phyloP scores from a whole-genome alignment of 2,888 invertebrate genomes.

The Rhimphoctona megacephalus region DNA sequence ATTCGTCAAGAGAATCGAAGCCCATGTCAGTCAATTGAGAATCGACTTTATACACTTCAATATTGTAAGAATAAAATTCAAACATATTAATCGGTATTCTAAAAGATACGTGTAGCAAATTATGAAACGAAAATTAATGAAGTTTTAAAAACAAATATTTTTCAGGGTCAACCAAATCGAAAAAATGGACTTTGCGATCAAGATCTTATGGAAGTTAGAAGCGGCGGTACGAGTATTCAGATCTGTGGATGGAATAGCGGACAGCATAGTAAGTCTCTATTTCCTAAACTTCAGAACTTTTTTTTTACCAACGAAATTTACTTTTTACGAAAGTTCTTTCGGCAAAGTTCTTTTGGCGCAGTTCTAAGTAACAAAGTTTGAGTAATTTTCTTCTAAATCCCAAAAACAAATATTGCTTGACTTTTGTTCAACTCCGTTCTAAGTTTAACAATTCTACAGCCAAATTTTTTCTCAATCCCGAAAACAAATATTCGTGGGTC shows the following conservation, averaged over 20 bases:
- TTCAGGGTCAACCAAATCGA: slow-evolving; percentile 93
- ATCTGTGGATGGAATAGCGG: slow-evolving; percentile 94
- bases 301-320: neutral
- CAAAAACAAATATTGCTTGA: neutral
- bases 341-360: neutral
- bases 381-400: neutral
- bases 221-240: slow-evolving; percentile 85
- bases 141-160: slow-evolving; percentile 58
- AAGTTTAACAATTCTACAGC: too few species aligned
- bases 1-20: slow-evolving; percentile 90
- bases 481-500: neutral
- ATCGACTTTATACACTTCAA: slow-evolving; percentile 94
- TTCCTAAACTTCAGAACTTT: neutral
- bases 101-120: neutral
- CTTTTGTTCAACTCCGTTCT: too few species aligned
- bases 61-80: slow-evolving; percentile 87
- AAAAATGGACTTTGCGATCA: slow-evolving; percentile 92
- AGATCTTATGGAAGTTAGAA: slow-evolving; percentile 86
- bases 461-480: neutral
- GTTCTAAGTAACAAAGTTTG: neutral
- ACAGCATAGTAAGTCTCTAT: slow-evolving; percentile 89
- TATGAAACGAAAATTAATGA: neutral
- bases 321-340: neutral
- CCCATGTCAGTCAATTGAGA: slow-evolving; percentile 93
- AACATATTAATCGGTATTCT: neutral